These are phyloP conservation scores for Dreissena rostriformis DNA, from an alignment of 1,140 invertebrate genomes.

Conservation along the genomic window DNA sequence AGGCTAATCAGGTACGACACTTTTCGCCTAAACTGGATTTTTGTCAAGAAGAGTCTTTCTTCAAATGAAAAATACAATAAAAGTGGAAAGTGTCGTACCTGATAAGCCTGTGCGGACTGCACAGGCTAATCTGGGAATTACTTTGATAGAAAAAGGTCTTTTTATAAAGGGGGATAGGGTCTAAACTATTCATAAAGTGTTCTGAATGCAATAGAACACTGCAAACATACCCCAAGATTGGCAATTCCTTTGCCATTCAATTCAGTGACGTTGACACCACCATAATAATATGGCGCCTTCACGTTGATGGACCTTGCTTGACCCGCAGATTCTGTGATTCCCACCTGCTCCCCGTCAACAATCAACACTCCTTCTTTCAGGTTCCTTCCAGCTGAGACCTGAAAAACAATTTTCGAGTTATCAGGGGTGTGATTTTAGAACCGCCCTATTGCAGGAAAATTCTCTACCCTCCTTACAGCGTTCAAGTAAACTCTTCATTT, in stretches of 20 bases:
- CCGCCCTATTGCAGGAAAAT: neutral
- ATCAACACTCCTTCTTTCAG: slow-evolving; percentile 84
- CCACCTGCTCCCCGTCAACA: slow-evolving; percentile 85
- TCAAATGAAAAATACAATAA: no score
- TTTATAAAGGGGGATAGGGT: neutral
- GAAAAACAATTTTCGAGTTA: slow-evolving; percentile 4
- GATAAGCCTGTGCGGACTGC: no score
- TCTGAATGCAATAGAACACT: neutral
- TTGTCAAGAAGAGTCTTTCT: no score
- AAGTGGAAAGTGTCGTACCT: no score
- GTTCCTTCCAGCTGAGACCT: slow-evolving; percentile 83
- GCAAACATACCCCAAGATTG: slow-evolving; percentile 79
- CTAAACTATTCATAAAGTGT: neutral
- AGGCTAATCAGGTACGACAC: no score
- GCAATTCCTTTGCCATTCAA: slow-evolving; percentile 66
- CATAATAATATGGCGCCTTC: slow-evolving; percentile 89
- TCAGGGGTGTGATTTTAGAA: neutral
- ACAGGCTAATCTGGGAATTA: no score
- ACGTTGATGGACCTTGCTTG: slow-evolving; percentile 85
- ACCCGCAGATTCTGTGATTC: slow-evolving; percentile 84
- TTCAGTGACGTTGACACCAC: slow-evolving; percentile 84
- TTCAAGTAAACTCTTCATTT: no score
- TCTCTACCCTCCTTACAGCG: no score
- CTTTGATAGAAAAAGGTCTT: neutral
- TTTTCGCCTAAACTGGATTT: no score